phyloP scores from a whole-genome alignment of 2,888 invertebrate genomes.

The Hirtodrosophila confusa region DNA sequence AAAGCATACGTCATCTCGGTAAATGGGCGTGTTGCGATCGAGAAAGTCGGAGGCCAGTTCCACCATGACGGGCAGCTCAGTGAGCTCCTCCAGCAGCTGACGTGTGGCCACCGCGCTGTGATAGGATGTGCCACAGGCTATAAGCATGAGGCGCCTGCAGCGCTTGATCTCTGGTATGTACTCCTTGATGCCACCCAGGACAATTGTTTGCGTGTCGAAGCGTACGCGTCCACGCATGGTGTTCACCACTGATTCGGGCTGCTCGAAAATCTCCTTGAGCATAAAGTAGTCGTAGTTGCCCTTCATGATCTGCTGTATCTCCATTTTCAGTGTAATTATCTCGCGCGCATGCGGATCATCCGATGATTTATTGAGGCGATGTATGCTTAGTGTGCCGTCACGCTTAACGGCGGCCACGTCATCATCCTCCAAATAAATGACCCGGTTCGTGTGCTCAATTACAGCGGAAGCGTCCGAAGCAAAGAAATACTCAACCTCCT shows the following conservation, averaged over 20 bases:
- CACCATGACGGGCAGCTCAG: constrained; percentile 99
- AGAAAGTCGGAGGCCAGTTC: constrained; percentile 99
- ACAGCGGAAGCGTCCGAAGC: constrained; percentile 99
- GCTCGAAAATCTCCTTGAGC: constrained; percentile 99
- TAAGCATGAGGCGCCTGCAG: constrained; percentile 96
- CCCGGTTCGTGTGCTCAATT: constrained; percentile 99
- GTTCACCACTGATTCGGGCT: constrained; percentile 99
- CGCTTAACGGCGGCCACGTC: constrained; percentile 99
- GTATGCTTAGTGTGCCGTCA: constrained; percentile 97
- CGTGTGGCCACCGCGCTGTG: constrained; percentile 98
- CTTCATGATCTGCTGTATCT: constrained; percentile 99
- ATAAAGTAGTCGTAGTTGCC: constrained; percentile 99
- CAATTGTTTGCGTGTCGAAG: constrained; percentile 93
- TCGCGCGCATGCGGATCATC: constrained; percentile 95
- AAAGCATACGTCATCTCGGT: constrained; percentile 99
- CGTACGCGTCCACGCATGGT: constrained; percentile 99
- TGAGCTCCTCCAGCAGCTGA: constrained; percentile 97
- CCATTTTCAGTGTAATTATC: constrained; percentile 97
- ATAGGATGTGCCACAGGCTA: constrained; percentile 99
- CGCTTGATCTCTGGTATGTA: constrained; percentile 98
- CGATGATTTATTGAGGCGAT: constrained; percentile 92
- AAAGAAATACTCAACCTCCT: constrained; percentile 99
- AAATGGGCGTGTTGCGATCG: constrained; percentile 98
- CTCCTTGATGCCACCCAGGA: constrained; percentile 98
- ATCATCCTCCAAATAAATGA: constrained; percentile 98